phyloP scores from a whole-genome alignment of 2,113 vertebrate genomes.

The Geothlypis trichas region DNA sequence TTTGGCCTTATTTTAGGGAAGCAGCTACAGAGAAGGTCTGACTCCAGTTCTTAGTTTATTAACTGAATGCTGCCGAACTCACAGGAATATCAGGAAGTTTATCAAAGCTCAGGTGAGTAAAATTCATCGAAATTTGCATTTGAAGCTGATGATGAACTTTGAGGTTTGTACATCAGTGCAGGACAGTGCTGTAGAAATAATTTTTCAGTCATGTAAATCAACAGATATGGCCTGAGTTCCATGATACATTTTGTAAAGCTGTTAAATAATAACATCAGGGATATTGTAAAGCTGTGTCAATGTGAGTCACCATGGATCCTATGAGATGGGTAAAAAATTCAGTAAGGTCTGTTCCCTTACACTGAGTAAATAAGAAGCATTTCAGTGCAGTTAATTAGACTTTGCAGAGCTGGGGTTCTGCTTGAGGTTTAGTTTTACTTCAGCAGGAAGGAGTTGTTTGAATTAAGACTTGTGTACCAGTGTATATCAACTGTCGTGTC shows the following conservation, averaged over 20 bases:
- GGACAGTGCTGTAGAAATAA: not conserved
- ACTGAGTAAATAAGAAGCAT: not conserved
- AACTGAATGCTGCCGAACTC: slow-evolving; percentile 89
- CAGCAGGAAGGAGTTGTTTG: not conserved
- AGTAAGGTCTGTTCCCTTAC: not conserved
- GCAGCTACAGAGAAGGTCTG: slow-evolving; percentile 94
- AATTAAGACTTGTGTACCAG: not conserved
- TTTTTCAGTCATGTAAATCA: not conserved
- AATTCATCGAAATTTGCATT: not conserved
- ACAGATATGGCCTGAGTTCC: not conserved
- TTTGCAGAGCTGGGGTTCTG: not conserved
- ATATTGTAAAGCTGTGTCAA: not conserved
- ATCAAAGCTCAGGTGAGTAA: slow-evolving; percentile 91
- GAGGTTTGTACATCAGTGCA: not conserved
- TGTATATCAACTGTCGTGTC: not conserved
- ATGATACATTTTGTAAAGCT: not conserved
- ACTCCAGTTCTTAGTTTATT: slow-evolving; percentile 95
- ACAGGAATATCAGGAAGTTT: slow-evolving; percentile 94
- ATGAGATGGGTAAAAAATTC: not conserved
- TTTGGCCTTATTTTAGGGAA: slow-evolving; percentile 78
- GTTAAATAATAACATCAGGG: not conserved
- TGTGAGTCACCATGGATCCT: fast-evolving
- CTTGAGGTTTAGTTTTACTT: not conserved
- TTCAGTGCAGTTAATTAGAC: not conserved
- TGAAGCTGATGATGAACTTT: not conserved